These are phyloP conservation scores for Pseudomyrmex flavicornis DNA, from an alignment of 1,140 invertebrate species.

Conservation along the genomic window DNA sequence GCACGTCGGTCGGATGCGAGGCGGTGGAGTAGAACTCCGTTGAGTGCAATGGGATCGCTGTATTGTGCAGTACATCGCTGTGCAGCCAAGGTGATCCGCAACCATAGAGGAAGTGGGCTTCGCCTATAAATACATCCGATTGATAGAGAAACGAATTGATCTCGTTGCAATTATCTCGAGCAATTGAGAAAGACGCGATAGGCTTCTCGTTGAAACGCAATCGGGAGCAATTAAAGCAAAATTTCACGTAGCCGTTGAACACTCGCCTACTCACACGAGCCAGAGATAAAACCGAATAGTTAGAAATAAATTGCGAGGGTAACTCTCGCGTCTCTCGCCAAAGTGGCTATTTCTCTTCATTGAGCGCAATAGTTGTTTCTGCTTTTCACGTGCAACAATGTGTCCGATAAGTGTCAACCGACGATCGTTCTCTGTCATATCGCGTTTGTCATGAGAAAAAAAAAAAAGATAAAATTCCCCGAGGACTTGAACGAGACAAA, in stretches of 20 bases:
- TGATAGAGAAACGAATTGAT: slow-evolving; percentile 4
- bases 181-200: slow-evolving; percentile 11
- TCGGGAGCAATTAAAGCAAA: neutral
- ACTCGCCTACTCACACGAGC: neutral
- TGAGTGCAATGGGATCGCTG: neutral
- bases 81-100: neutral
- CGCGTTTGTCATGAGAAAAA: neutral
- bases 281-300: neutral
- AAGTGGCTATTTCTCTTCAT: slow-evolving; percentile 37
- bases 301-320: neutral
- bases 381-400: slow-evolving; percentile 14
- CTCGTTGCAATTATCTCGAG: slow-evolving; percentile 20
- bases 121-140: slow-evolving; percentile 18
- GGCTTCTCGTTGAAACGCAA: slow-evolving; percentile 4
- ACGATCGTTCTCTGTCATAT: neutral
- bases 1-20: neutral
- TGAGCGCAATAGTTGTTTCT: neutral
- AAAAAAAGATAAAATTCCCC: slow-evolving; percentile 1
- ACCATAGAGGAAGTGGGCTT: neutral
- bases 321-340: neutral
- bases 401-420: slow-evolving; percentile 14
- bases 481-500: slow-evolving; percentile 30
- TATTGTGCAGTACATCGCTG: neutral
- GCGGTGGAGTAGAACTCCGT: neutral
- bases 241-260: slow-evolving; percentile 1